phyloP scores from a whole-genome alignment of 2,113 vertebrate genomes.

The Passerina amoena region DNA sequence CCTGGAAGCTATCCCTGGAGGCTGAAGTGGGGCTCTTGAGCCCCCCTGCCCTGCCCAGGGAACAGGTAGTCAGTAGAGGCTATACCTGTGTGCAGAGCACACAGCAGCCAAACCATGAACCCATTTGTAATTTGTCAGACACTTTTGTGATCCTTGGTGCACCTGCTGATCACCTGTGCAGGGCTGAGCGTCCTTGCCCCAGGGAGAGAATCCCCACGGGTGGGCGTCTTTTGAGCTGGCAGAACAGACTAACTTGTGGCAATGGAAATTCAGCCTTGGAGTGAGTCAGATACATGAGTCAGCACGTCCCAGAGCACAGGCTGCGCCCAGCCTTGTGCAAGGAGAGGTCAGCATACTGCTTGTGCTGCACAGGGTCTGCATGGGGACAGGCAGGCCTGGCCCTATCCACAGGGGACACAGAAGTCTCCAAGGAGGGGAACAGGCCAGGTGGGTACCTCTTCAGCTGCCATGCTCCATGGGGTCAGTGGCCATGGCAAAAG shows the following conservation, averaged over 20 bases:
- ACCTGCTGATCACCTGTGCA: not conserved
- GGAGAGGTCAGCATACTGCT: not conserved
- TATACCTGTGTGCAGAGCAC: not conserved
- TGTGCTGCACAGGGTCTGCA: fast-evolving
- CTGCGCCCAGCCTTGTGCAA: not conserved
- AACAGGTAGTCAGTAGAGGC: not conserved
- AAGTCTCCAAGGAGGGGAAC: not conserved
- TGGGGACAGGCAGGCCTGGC: not conserved
- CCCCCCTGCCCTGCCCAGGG: not conserved
- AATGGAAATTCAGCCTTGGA: conserved; percentile 1
- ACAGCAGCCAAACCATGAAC: not conserved
- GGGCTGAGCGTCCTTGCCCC: not conserved
- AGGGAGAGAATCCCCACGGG: not conserved
- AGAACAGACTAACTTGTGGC: not conserved
- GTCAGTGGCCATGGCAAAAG: not conserved
- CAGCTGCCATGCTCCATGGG: not conserved
- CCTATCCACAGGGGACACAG: not conserved
- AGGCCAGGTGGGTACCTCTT: not conserved
- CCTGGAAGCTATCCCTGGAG: not conserved
- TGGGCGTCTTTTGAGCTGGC: not conserved
- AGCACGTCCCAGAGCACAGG: not conserved
- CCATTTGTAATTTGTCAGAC: not conserved
- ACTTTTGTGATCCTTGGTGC: not conserved
- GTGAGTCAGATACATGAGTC: not conserved
- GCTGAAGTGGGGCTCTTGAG: not conserved